Evolutionary conservation across 2,888 invertebrate genomes (phyloP).

Genomic region (Imbricaverruca yamaguchii): DNA sequence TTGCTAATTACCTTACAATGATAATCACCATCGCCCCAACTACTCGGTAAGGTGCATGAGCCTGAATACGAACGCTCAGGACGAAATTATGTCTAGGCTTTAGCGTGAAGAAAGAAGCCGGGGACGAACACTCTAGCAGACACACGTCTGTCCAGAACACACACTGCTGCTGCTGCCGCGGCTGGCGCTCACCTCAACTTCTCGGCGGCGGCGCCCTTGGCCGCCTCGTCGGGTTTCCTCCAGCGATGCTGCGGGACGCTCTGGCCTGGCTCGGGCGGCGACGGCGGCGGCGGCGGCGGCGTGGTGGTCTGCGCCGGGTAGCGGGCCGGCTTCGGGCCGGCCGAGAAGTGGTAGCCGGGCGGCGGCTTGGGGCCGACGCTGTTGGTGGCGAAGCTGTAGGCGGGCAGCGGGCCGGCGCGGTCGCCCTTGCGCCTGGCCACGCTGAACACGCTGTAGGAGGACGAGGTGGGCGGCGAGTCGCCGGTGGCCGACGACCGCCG

Average conservation of each 20-base stretch:
- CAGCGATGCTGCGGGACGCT: neutral
- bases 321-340: neutral
- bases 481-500: neutral
- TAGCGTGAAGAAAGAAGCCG: too few species aligned
- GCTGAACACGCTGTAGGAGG: neutral
- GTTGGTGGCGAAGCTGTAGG: slow-evolving; percentile 8
- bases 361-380: slow-evolving; percentile 3
- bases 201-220: neutral
- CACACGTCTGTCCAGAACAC: too few species aligned
- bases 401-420: neutral
- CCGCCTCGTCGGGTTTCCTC: neutral
- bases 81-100: too few species aligned
- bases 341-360: slow-evolving; percentile 6
- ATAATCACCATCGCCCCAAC: too few species aligned
- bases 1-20: too few species aligned
- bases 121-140: too few species aligned
- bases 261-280: neutral
- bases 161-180: too few species aligned
- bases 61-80: too few species aligned
- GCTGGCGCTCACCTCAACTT: neutral
- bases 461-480: neutral
- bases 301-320: neutral
- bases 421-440: neutral
- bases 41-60: too few species aligned
- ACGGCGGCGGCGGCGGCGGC: neutral